Base-by-base conservation (phyloP, 2,797 vertebrate species). In the Dermochelys coriacea region DNA sequence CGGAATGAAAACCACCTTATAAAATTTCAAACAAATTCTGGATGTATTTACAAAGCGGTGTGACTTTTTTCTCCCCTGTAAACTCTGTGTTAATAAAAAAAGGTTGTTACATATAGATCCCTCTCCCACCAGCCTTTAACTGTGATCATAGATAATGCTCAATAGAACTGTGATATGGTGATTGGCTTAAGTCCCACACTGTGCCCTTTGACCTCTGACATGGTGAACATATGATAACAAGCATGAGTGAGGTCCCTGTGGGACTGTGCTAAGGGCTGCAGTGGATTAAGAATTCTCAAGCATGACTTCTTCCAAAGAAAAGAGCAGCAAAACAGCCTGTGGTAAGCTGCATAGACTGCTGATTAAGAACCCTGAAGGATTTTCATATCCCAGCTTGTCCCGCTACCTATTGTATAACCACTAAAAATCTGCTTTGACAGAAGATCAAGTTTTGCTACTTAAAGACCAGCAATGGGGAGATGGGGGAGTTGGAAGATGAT, bases 151-250 rank as follows among this genome's bases (percentile, higher is more conserved):
- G 95, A 95, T 96, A 94, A 97, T 91, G 94, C 74, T 91, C 37
- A 12, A 61, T 83, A 54, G 8, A 89, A 93, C 47, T 57, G 89
- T 15, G 79, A 97, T 96, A 86, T 25, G 41, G 82, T 41, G 96
- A 94, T 90, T 93, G 97, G 97, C 90, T 97, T 92, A 95, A 92
- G 71, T 85, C 94, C 95, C 89, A 80, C 14, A 4, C 96, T 57
- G 50, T 96, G 97, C 96, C 97, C 98, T 98, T 96, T 97, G 96
- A 97, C 98, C 97, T 95, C 97, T 95, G 98, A 95, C 97, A 97
- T 12, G 9, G 96, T 3, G 79, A 98, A 68, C 96, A 64, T 50
- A 86, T 15, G 83, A 96, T 97, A 98, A 98, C 92, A 29, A 94
- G 96, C 92, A 79, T 85, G 91, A 96, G 95, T n/a, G 89, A 95